Percentiles rank a stretch among this genome's conserved stretches.
Evolutionary conservation across 2,797 vertebrate species (phyloP).

Genomic region (Anabacerthia variegaticeps): DNA sequence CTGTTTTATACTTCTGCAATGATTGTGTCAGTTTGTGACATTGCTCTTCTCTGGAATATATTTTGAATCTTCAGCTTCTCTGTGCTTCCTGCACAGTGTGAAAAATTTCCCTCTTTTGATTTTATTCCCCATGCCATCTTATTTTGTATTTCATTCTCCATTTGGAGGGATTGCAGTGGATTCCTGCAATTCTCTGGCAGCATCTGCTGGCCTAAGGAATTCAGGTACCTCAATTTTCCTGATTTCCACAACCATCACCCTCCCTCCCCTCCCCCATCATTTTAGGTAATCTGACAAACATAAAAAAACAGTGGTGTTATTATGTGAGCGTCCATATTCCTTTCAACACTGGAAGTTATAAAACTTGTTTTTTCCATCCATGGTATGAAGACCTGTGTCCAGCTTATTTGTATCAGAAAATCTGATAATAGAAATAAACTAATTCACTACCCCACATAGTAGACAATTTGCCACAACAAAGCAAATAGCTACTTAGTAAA

Average conservation of each 20-base stretch:
- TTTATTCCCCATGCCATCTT: neutral
- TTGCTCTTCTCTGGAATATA: neutral
- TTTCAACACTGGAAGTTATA: neutral
- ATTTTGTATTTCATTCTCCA: neutral
- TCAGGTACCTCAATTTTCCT: neutral
- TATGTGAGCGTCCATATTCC: neutral
- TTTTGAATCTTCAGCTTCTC: neutral
- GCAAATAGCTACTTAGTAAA: neutral
- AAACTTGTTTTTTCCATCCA: neutral
- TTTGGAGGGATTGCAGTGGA: neutral
- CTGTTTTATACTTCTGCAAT: neutral
- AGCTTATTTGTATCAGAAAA: neutral
- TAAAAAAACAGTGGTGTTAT: neutral
- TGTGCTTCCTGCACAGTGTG: neutral
- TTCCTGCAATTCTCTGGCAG: neutral
- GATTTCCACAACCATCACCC: too few relatives aligned
- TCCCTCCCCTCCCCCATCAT: too few relatives aligned
- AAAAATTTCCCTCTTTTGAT: neutral
- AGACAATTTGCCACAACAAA: neutral
- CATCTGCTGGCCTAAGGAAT: neutral
- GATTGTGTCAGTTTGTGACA: neutral
- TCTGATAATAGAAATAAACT: neutral
- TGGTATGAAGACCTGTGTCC: neutral
- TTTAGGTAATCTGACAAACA: neutral
- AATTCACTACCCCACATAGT: neutral